These are phyloP conservation scores for Coboldia fuscipes DNA, from an alignment of 1,140 invertebrate genomes.

Conservation along the genomic window DNA sequence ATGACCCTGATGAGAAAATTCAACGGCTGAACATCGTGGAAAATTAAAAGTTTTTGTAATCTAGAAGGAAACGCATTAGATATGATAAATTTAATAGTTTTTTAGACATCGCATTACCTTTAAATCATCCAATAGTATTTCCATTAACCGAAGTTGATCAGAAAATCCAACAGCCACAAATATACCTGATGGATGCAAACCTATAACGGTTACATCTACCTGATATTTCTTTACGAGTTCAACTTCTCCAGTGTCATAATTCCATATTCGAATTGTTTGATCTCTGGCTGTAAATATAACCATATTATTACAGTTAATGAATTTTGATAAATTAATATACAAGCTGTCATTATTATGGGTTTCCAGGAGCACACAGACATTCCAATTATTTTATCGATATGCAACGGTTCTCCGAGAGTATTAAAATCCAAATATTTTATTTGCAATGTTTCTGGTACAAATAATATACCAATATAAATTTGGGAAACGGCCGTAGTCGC, in stretches of 20 bases:
- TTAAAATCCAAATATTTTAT: conserved; percentile 22
- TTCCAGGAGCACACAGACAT: conserved; percentile 73
- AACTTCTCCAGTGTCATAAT: conserved; percentile 57
- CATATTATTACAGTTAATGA: too few species aligned
- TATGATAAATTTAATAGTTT: neutral
- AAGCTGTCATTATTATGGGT: conserved; percentile 68
- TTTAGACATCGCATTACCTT: conserved; percentile 46
- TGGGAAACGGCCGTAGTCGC: conserved; percentile 33
- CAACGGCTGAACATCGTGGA: conserved; percentile 15
- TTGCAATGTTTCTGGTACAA: conserved; percentile 22
- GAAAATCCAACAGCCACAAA: conserved; percentile 77
- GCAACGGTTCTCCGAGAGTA: conserved; percentile 47
- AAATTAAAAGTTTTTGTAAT: conserved; percentile 20
- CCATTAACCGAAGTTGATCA: conserved; percentile 69
- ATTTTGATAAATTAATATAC: too few species aligned
- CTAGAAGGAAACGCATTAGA: too few species aligned
- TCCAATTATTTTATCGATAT: conserved; percentile 54
- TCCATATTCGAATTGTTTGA: conserved; percentile 70
- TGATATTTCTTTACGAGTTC: conserved; percentile 62
- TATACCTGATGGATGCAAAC: conserved; percentile 62
- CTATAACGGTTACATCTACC: conserved; percentile 56
- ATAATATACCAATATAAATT: conserved; percentile 29
- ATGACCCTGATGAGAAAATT: conserved; percentile 17
- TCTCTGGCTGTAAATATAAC: conserved; percentile 42
- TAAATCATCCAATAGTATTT: conserved; percentile 73